Percentiles rank a stretch among this genome's conserved stretches.
These are phyloP conservation scores for Neodiprion virginianus DNA, from an alignment of 1,140 invertebrate species.

Conservation along the genomic window DNA sequence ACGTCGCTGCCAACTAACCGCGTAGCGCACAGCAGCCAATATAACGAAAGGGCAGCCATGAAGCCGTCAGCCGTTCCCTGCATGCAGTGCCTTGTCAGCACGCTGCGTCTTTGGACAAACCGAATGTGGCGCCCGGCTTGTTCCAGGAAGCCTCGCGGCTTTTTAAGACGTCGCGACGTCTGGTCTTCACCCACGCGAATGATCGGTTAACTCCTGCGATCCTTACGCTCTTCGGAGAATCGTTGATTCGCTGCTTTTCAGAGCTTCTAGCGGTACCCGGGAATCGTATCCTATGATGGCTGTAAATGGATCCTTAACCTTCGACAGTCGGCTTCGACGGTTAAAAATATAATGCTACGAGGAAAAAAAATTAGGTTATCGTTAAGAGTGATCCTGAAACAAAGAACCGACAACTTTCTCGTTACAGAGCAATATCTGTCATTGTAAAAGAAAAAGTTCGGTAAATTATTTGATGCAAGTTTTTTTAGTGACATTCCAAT, in stretches of 20 bases:
- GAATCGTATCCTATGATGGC: too few species aligned
- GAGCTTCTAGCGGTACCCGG: not conserved
- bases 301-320: too few species aligned
- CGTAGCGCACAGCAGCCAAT: not conserved
- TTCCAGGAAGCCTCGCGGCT: not conserved
- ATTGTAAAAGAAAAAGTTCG: too few species aligned
- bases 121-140: slow-evolving; percentile 3
- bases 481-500: too few species aligned
- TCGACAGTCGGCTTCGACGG: too few species aligned
- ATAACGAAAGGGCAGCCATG: not conserved
- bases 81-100: not conserved
- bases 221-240: not conserved
- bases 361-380: too few species aligned
- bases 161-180: not conserved
- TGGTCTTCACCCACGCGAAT: not conserved
- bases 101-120: not conserved
- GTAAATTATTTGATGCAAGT: too few species aligned
- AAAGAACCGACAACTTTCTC: too few species aligned
- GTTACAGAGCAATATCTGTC: too few species aligned
- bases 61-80: not conserved
- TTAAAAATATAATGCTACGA: too few species aligned
- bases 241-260: not conserved
- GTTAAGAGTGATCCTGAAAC: too few species aligned
- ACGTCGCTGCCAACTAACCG: not conserved
- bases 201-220: not conserved